Evolutionary conservation across 2,113 vertebrate genomes (phyloP).

Genomic region (Trichechus manatus): DNA sequence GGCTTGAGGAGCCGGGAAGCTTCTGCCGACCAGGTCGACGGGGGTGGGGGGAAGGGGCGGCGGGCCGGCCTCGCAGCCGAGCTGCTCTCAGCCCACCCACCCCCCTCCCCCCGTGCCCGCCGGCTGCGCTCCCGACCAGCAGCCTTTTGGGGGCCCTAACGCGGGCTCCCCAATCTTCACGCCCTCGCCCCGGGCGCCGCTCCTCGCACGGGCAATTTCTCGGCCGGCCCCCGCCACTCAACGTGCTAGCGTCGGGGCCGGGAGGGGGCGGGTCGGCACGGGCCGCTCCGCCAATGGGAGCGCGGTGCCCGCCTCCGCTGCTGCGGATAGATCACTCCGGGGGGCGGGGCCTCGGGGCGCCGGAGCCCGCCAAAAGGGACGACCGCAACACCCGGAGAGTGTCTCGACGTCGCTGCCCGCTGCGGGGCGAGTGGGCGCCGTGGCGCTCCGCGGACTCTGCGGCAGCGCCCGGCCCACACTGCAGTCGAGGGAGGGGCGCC

Average conservation of each 20-base stretch:
- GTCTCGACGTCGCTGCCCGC: constrained; percentile 27
- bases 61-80: constrained; percentile 43
- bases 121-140: constrained; percentile 69
- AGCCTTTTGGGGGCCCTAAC: not conserved
- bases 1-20: constrained; percentile 44
- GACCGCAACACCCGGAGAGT: not conserved
- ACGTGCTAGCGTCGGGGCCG: constrained; percentile 78
- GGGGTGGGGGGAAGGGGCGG: constrained; percentile 67
- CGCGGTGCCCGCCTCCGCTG: not conserved
- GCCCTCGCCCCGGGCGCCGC: not conserved
- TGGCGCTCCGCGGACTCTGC: rapidly evolving
- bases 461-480: rapidly evolving
- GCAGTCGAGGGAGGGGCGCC: rapidly evolving
- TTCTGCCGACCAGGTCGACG: constrained; percentile 65
- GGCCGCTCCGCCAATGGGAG: constrained; percentile 53
- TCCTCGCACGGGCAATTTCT: constrained; percentile 29
- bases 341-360: constrained; percentile 61
- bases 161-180: not conserved
- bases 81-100: constrained; percentile 80
- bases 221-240: constrained; percentile 65
- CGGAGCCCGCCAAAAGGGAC: constrained; percentile 79
- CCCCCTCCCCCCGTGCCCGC: constrained; percentile 85
- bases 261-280: constrained; percentile 16
- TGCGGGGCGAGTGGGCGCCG: rapidly evolving
- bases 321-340: not conserved